Evolutionary conservation across 2,888 invertebrate species (phyloP), one percentile per base, ranked within the genome.

Genomic region (Gnatocerus cornutus): DNA sequence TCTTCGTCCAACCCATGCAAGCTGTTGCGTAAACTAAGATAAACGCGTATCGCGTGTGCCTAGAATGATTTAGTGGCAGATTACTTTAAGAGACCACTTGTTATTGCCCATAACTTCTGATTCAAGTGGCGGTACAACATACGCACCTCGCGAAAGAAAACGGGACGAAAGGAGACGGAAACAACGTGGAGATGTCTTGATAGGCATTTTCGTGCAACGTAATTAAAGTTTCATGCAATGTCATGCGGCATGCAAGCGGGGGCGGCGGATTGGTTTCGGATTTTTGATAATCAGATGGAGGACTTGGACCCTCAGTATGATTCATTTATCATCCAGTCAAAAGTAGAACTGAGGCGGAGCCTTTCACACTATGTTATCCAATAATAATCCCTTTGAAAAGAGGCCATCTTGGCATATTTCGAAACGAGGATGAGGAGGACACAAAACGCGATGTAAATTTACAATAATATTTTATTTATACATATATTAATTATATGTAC

Each of bases 251-350:
- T 55, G 55, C 55, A 55, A n/a, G 2, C 37, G 37, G 37, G 37
- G 37, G 37, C 37, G 37, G n/a, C 21, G 21, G 21, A 21, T 7
- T 16, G 48, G 48, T 48, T 48, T 48, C 16, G 9, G 43, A 43
- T 43, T 48, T 48, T 48, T 27, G 8, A 48, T 8, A 48, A 50
- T 50, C 16, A 50, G 56, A 56, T 21, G 56, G 56, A 41, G 56
- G 56, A 46, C 43, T 64, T 53, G 83, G 84, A 85, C 86, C 80
- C 78, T 77, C 77, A 72, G 63, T 73, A 77, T 84, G 85, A 21
- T 86, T 21, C 84, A 88, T 88, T 85, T 84, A 87, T 88, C 87
- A 88, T 87, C 84, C 85, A 84, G 87, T 87, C 87, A 87, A 87
- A 86, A 85, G 85, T 85, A 84, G 85, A 85, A 84, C 85, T 84